Evolutionary conservation across 1,140 invertebrate genomes (phyloP).

Genomic region (Calephelis virginiensis): DNA sequence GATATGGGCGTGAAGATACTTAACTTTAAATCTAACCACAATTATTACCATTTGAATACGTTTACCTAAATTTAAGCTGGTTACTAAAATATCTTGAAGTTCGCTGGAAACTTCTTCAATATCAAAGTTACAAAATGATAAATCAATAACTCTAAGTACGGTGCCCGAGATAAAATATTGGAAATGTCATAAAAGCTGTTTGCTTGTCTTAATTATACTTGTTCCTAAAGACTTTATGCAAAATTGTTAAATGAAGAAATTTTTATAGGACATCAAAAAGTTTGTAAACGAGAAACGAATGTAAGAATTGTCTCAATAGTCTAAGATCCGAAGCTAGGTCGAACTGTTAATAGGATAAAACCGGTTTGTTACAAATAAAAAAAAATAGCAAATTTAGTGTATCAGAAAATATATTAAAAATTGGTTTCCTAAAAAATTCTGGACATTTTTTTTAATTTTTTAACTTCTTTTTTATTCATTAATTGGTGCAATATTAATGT

Average conservation of each 20-base stretch:
- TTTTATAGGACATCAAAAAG: slow-evolving; percentile 25
- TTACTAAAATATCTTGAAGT: neutral
- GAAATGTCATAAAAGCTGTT: slow-evolving; percentile 14
- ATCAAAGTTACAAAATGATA: slow-evolving; percentile 2
- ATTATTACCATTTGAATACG: too few relatives aligned
- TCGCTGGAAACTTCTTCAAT: neutral
- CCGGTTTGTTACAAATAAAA: too few relatives aligned
- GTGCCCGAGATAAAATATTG: neutral
- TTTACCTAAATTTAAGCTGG: neutral
- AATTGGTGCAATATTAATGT: too few relatives aligned
- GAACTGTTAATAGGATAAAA: too few relatives aligned
- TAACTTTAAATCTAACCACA: too few relatives aligned
- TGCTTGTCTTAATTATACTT: slow-evolving; percentile 13
- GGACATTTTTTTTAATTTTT: too few relatives aligned
- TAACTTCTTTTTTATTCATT: too few relatives aligned
- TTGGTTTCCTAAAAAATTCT: too few relatives aligned
- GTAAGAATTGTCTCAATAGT: neutral
- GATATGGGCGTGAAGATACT: too few relatives aligned
- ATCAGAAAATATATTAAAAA: too few relatives aligned
- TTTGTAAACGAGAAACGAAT: slow-evolving; percentile 1
- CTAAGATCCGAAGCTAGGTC: too few relatives aligned
- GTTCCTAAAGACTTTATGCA: slow-evolving; percentile 20
- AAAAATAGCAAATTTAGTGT: too few relatives aligned
- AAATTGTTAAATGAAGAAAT: slow-evolving; percentile 24
- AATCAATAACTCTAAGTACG: slow-evolving; percentile 7